Percentiles rank a stretch among this genome's conserved stretches.
Conservation (phyloP, 2,797 vertebrate species). For the Gadopsis bispinosus region DNA sequence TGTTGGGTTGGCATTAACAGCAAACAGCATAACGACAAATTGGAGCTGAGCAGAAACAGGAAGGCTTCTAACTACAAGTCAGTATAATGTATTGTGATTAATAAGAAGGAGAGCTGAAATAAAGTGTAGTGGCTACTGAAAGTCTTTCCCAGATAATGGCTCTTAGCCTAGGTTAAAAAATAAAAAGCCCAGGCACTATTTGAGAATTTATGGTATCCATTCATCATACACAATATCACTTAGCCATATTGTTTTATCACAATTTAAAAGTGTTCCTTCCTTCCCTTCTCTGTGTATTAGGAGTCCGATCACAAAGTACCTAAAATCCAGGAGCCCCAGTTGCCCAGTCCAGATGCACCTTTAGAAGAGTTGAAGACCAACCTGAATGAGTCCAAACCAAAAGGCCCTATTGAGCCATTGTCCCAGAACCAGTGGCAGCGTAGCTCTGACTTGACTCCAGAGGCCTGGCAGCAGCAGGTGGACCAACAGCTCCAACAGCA, state of each 20-base stretch:
- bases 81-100: not conserved
- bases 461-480: constrained; percentile 88
- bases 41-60: not conserved
- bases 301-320: constrained; percentile 75
- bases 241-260: not conserved
- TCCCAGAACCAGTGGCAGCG: constrained; percentile 80
- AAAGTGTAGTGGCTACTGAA: not conserved
- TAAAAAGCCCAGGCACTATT: not conserved
- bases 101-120: not conserved
- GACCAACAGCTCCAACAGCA: constrained; percentile 84
- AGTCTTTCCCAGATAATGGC: too few species aligned
- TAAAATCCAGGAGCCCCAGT: constrained; percentile 68
- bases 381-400: constrained; percentile 64
- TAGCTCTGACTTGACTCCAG: constrained; percentile 85
- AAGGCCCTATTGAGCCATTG: constrained; percentile 58
- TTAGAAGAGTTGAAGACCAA: constrained; percentile 55
- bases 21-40: too few species aligned
- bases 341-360: constrained; percentile 71
- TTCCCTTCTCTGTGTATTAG: constrained; percentile 41
- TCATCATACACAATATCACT: not conserved
- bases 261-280: not conserved
- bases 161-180: not conserved
- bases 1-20: not conserved
- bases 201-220: not conserved
- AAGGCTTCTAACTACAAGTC: not conserved